A percentile compares a stretch with the other conserved stretches of the same genome.
Evolutionary conservation across 1,140 invertebrate genomes (phyloP).

Genomic region (Drosophila auraria): DNA sequence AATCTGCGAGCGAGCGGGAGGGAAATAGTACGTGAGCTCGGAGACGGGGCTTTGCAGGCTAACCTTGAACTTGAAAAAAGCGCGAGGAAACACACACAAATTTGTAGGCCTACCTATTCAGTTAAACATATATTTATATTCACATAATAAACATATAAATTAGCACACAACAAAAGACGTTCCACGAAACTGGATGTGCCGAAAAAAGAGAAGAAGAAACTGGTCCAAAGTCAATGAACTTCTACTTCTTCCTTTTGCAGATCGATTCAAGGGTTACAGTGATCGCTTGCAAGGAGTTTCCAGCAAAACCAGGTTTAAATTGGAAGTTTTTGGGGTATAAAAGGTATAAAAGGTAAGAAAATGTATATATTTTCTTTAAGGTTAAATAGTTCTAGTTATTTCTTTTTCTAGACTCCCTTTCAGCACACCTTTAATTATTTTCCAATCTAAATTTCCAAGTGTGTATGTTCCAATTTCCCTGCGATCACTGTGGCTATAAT

Average conservation of each 20-base stretch:
- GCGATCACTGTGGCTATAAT: slow-evolving; percentile 15
- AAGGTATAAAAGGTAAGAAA: no score
- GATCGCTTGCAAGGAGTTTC: slow-evolving; percentile 17
- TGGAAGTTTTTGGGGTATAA: no score
- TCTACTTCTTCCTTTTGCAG: slow-evolving; percentile 37
- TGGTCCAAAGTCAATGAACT: slow-evolving; percentile 78
- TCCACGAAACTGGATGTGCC: slow-evolving; percentile 42
- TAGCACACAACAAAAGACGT: slow-evolving; percentile 45
- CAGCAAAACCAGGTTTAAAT: no score
- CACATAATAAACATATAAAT: slow-evolving; percentile 52
- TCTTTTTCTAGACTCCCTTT: background rate
- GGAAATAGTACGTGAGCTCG: slow-evolving; percentile 9
- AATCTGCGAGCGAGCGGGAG: slow-evolving; percentile 39
- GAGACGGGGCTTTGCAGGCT: slow-evolving; percentile 40
- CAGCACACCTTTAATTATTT: background rate
- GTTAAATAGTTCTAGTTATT: no score
- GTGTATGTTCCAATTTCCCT: background rate
- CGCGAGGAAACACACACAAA: slow-evolving; percentile 35
- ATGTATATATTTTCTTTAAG: background rate
- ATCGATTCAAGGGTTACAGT: slow-evolving; percentile 21
- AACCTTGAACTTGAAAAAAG: slow-evolving; percentile 81
- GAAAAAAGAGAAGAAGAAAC: slow-evolving; percentile 13
- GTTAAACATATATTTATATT: slow-evolving; percentile 44
- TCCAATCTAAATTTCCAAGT: slow-evolving; percentile 4
- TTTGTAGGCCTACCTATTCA: slow-evolving; percentile 70